These are phyloP conservation scores for Ommatoiulus sabulosus DNA, from an alignment of 2,888 invertebrate genomes.

Conservation along the genomic window DNA sequence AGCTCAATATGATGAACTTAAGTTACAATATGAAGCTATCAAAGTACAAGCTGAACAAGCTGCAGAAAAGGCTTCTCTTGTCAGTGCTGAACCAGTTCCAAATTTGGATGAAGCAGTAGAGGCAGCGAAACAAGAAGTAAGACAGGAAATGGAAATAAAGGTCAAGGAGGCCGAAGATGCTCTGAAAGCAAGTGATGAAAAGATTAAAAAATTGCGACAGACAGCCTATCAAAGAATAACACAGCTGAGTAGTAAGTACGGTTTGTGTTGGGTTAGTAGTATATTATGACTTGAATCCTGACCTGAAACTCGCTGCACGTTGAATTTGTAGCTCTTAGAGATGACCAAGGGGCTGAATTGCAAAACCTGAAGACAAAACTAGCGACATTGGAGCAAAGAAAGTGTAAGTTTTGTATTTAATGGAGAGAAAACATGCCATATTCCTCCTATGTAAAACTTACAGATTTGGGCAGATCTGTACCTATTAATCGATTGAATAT, in stretches of 20 bases:
- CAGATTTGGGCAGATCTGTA: neutral
- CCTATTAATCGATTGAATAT: neutral
- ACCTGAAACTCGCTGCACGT: neutral
- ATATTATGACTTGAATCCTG: neutral
- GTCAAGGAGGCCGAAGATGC: constrained; percentile 67
- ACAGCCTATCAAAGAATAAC: constrained; percentile 77
- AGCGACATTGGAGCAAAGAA: constrained; percentile 9
- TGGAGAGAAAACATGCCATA: too few relatives aligned
- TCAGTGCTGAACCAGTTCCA: constrained; percentile 10
- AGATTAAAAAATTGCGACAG: constrained; percentile 60
- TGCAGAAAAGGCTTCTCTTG: constrained; percentile 68
- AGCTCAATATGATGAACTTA: constrained; percentile 79
- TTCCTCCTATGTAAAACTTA: neutral
- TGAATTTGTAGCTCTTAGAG: constrained; percentile 66
- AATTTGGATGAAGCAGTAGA: constrained; percentile 64
- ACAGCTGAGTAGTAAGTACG: constrained; percentile 70
- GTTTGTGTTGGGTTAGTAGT: neutral
- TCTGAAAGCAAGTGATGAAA: constrained; percentile 62
- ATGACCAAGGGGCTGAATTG: constrained; percentile 73
- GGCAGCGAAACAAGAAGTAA: constrained; percentile 58
- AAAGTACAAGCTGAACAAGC: constrained; percentile 59
- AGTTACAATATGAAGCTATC: constrained; percentile 61
- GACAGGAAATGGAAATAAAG: constrained; percentile 67
- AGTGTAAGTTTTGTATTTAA: neutral
- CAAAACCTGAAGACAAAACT: constrained; percentile 73